Evolutionary conservation across 2,888 invertebrate genomes (phyloP).

Genomic region (Hypomecis atomaria): DNA sequence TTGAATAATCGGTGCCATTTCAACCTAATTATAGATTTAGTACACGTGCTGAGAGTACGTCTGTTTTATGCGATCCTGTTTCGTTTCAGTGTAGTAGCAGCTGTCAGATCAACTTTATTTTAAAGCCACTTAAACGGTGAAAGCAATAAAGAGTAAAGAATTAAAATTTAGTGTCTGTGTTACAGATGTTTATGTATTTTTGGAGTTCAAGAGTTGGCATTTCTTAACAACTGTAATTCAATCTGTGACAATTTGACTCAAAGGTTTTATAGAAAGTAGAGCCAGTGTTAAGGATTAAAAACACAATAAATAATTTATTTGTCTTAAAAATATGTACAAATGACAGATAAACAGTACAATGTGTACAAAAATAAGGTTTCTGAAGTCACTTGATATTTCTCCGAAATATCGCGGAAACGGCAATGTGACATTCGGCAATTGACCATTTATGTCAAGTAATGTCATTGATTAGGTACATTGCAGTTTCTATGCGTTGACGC

Average conservation of each 20-base stretch:
- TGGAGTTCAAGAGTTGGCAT: not conserved
- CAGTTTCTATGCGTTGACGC: too few relatives aligned
- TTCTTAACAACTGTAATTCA: too few relatives aligned
- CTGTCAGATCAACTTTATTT: constrained; percentile 3
- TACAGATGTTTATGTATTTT: not conserved
- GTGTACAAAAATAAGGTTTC: too few relatives aligned
- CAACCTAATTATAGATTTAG: constrained; percentile 9
- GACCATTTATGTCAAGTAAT: too few relatives aligned
- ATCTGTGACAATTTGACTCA: too few relatives aligned
- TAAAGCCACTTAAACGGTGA: not conserved
- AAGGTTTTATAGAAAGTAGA: not conserved
- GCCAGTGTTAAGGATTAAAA: too few relatives aligned
- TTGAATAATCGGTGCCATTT: constrained; percentile 20
- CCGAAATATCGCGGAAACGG: too few relatives aligned
- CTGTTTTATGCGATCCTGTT: constrained; percentile 1
- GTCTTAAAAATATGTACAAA: not conserved
- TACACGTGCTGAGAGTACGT: not conserved
- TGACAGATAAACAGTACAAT: too few relatives aligned
- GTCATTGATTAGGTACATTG: too few relatives aligned
- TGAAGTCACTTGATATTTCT: too few relatives aligned
- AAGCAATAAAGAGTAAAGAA: not conserved
- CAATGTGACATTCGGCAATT: too few relatives aligned
- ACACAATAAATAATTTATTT: too few relatives aligned
- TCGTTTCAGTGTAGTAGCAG: not conserved
- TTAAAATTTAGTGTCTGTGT: not conserved